Base-by-base conservation (phyloP, 2,113 vertebrate genomes). In the Eurypyga helias region DNA sequence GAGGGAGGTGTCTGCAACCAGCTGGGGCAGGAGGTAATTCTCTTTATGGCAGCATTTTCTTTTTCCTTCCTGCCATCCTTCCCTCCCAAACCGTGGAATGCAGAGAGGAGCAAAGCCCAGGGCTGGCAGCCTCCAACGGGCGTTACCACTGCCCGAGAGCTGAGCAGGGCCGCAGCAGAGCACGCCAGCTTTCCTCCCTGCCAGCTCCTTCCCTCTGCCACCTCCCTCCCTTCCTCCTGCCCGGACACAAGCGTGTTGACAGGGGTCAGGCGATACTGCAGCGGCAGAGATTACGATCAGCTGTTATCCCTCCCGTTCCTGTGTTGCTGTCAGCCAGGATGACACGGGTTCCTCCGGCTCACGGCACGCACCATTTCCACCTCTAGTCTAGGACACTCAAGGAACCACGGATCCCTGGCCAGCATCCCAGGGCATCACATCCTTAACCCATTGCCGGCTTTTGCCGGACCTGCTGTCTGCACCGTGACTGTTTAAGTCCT, bases 341-440 rank as follows among this genome's bases (percentile, higher is more conserved):
- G 83, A 24, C 46, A 55, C 2, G 10, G 21, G 62, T 57, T 34
- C 82, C 58, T 81, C 87, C 84, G 94, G 75, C 69, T 93, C 87
- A 51, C 6, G 10, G n/a, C 34, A 2, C 75, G 48, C 83, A n/a
- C 66, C 17, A 16, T 28, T 38, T 48, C 87, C 73, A 46, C 72
- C 93, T 81, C 71, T 25, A 20, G 41, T 5, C 51, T 46, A 7
- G 36, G 72, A 48, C 66, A 5, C 7, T 38, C 17, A 17, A 34
- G 69, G 95, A 83, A 71, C 28, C 8, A 48, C 21, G 3, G 29
- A 21, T 58, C 67, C 36, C 49, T 19, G 4, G 66, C 8, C 29
- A 29, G 51, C 64, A 18, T 51, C 70, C 67, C 10, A 0, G 41
- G 6, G 36, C 6, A 10, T 5, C 3, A 0, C 55, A 7, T 66